Evolutionary conservation across 1,140 invertebrate species (phyloP), one percentile per base, ranked within the genome.

Genomic region (Orius insidiosus): DNA sequence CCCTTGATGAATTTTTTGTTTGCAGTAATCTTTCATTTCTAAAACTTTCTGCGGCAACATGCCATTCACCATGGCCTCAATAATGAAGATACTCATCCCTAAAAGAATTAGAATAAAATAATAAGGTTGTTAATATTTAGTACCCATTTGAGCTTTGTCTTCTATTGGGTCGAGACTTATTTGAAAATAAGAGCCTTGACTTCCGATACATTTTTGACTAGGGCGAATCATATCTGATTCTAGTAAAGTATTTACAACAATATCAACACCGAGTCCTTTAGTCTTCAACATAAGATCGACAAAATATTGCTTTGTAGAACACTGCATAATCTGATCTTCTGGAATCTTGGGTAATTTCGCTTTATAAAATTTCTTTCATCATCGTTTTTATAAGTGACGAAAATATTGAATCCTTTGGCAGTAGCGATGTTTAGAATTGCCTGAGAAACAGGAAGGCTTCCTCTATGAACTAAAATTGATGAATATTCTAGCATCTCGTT

Each of bases 271-370:
- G 24, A 35, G 18, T 34, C 48, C 45, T 16, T 50, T 41, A n/a
- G 53, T 54, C 11, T 15, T 11, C 14, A 15, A 30, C 31, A 48
- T 24, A 19, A 54, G 13, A 16, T 49, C 31, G 16, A 52, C 18
- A 33, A 52, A 47, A 40, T 49, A 49, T 19, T 49, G 34, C 5
- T 5, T 42, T 10, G 9, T 15, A 16, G 13, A 15, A 24, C 40
- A 48, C 10, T 30, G n/a, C 37, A 48, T 14, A 10, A 48, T 34
- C 10, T 48, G 37, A 32, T 48, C 39, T 5, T 32, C 24, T 3
- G 15, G 11, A 24, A 42, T 31, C 11, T 32, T 31, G 9, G 19
- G 33, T 40, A 48, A 2, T 24, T 32, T 18, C 33, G 8, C 10
- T 11, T 10, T 9, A 48, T 15, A 15, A 13, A 24, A 6, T 43